These are phyloP conservation scores for Dicaeum eximium DNA, from an alignment of 2,113 vertebrate genomes.

Conservation along the genomic window DNA sequence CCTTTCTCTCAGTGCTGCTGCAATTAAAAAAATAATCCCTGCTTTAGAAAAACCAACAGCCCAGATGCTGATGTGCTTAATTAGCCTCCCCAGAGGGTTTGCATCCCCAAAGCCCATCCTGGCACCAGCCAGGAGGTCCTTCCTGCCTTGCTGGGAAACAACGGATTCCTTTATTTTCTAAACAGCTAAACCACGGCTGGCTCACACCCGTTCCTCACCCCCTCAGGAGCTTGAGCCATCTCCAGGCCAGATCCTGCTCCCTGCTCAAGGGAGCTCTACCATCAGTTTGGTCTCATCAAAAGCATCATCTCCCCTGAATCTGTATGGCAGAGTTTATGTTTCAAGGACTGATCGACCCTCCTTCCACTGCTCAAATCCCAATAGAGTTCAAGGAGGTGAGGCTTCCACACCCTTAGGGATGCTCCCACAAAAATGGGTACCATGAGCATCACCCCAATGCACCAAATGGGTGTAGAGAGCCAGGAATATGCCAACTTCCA, in stretches of 20 bases:
- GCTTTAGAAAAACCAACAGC: neutral
- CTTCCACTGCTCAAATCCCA: neutral
- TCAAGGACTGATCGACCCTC: neutral
- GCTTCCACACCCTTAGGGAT: neutral
- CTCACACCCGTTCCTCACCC: fast-evolving
- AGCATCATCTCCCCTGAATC: neutral
- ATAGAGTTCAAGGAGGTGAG: neutral
- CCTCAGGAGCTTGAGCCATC: neutral
- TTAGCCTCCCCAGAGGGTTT: neutral
- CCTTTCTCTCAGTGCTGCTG: neutral
- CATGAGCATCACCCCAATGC: neutral
- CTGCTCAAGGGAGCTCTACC: neutral
- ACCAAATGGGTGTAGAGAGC: fast-evolving
- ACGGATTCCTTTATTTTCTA: neutral
- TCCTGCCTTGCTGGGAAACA: neutral
- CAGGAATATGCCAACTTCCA: neutral
- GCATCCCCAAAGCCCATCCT: neutral
- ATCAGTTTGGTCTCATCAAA: neutral
- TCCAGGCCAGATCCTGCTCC: neutral
- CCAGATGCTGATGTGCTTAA: neutral
- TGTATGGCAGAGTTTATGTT: fast-evolving
- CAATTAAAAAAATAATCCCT: slow-evolving; percentile 18
- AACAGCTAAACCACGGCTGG: neutral
- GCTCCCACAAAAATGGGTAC: neutral
- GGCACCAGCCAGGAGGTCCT: neutral